These are phyloP conservation scores for Raja brachyura DNA, from an alignment of 2,113 vertebrate species.

Conservation along the genomic window DNA sequence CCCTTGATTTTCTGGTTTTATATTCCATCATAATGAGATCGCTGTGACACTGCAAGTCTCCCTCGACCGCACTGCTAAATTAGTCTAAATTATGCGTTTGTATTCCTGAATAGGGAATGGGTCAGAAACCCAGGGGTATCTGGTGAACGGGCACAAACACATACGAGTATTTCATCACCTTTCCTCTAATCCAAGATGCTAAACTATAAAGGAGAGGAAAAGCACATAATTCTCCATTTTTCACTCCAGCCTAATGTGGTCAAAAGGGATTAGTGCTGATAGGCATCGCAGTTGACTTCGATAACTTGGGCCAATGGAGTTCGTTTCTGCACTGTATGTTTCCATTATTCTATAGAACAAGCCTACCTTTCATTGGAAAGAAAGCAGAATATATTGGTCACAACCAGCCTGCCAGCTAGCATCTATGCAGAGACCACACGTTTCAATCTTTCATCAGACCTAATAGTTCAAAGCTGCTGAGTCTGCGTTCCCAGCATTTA, in stretches of 20 bases:
- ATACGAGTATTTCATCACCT: neutral
- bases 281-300: too few relatives aligned
- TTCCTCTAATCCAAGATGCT: neutral
- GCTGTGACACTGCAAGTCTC: neutral
- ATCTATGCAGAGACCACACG: neutral
- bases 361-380: neutral
- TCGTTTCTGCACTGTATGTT: too few relatives aligned
- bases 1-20: neutral
- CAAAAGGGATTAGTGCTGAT: too few relatives aligned
- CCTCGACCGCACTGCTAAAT: neutral
- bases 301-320: too few relatives aligned
- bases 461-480: neutral
- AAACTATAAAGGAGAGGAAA: neutral
- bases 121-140: neutral
- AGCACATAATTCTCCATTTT: neutral
- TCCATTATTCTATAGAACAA: neutral
- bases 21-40: neutral
- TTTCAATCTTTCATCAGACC: conserved; percentile 1
- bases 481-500: neutral
- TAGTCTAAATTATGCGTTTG: neutral
- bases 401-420: neutral
- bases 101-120: neutral
- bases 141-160: neutral
- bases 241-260: neutral
- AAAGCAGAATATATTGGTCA: neutral